Conservation (phyloP, 2,888 invertebrate species). For the Parnassius glacialis region DNA sequence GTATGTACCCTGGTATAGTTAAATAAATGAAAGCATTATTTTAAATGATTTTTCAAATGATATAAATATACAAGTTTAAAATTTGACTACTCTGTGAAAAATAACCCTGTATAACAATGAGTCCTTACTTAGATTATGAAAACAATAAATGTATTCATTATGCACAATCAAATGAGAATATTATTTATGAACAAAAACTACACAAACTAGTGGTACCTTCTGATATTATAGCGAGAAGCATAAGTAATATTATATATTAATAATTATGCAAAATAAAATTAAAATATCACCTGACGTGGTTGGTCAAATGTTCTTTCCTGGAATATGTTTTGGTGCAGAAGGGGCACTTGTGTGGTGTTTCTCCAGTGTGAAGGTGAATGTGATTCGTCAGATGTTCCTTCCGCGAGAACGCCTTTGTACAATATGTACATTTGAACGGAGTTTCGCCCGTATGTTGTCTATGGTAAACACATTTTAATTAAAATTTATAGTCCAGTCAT, state of each 20-base stretch:
- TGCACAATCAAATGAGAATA: too few species aligned
- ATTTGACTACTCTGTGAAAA: too few species aligned
- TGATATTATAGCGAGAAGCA: neutral
- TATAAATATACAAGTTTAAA: too few species aligned
- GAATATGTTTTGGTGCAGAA: constrained; percentile 88
- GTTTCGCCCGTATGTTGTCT: constrained; percentile 91
- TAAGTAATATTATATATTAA: neutral
- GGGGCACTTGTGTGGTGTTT: constrained; percentile 87
- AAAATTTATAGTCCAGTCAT: neutral
- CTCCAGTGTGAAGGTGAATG: constrained; percentile 87
- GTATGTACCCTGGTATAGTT: constrained; percentile 71
- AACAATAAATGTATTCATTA: too few species aligned
- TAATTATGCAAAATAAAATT: neutral
- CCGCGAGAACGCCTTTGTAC: constrained; percentile 82
- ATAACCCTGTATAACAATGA: too few species aligned
- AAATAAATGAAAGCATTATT: too few species aligned
- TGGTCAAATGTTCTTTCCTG: constrained; percentile 86
- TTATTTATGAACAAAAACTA: too few species aligned
- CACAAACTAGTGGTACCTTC: too few species aligned
- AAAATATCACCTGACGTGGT: constrained; percentile 76
- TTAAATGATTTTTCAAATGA: too few species aligned
- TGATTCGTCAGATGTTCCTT: constrained; percentile 94
- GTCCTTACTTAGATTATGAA: too few species aligned
- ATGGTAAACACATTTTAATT: constrained; percentile 39
- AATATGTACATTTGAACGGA: constrained; percentile 89